A percentile compares a stretch with the other conserved stretches of the same genome.
These are phyloP conservation scores for Zootermopsis nevadensis DNA, from an alignment of 2,888 invertebrate species.

Conservation along the genomic window DNA sequence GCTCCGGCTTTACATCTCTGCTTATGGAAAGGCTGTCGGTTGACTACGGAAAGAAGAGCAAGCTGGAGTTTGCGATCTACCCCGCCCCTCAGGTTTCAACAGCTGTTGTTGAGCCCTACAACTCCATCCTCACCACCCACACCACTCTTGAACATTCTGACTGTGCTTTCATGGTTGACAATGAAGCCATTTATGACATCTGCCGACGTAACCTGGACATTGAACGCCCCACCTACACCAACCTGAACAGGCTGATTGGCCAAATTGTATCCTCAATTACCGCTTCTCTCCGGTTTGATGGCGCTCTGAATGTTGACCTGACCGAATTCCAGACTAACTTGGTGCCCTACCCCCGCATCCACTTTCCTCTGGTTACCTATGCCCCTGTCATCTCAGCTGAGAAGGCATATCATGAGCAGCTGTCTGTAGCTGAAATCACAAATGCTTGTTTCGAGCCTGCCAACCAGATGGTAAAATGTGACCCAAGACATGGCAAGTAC, in stretches of 20 bases:
- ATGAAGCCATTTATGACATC: no score
- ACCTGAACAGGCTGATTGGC: no score
- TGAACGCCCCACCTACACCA: no score
- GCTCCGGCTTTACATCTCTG: conserved; percentile 75
- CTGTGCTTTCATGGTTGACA: no score
- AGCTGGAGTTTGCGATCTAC: no score
- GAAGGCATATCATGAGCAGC: conserved; percentile 94
- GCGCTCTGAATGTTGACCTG: conserved; percentile 72
- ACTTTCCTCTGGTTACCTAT: conserved; percentile 70
- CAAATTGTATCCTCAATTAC: no score
- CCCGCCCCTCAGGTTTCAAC: conserved; percentile 69
- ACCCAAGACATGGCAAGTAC: no score
- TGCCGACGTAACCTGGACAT: no score
- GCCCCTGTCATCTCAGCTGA: conserved; percentile 79
- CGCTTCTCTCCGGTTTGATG: conserved; percentile 71
- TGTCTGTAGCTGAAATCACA: conserved; percentile 87
- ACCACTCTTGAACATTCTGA: conserved; percentile 73
- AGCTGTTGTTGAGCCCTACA: conserved; percentile 69
- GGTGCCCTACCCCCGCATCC: conserved; percentile 74
- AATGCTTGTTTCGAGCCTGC: no score
- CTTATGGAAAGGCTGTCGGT: no score
- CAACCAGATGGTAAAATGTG: no score
- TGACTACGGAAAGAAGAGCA: no score
- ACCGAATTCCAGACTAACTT: conserved; percentile 72
- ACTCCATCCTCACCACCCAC: conserved; percentile 71